Base-by-base conservation (phyloP, 2,113 vertebrate species). In the Heliornis fulica region DNA sequence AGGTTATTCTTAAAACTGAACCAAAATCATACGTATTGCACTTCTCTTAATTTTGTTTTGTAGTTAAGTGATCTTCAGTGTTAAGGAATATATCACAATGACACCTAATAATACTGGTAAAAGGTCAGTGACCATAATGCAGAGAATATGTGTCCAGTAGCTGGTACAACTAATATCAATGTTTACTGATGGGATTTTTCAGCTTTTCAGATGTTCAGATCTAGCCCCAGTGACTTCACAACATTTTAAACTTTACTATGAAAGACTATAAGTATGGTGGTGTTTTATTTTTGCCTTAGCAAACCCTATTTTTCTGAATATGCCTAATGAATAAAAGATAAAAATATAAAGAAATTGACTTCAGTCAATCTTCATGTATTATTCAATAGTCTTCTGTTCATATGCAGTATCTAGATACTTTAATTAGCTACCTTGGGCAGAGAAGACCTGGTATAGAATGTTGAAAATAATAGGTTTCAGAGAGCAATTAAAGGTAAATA, bases 331-430 rank as follows among this genome's bases (percentile, higher is more conserved):
- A 96, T 97, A 97, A 97, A 97, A 97, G 63, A 97, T 96, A 96
- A 95, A 97, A 96, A 96, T 94, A 68, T 93, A 93, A 96, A 97
- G 95, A 97, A 87, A 97, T 95, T 95, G 13, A 95, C 87, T 97
- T 96, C 79, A 97, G 91, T 97, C 95, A 96, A 96, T 97, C 86
- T 96, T 97, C 94, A 98, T 97, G 96, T 91, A 97, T 98, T 97
- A 98, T 97, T 98, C 96, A 98, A 40, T 50, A 63, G 32, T 91
- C 43, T 92, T 95, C 69, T 93, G 18, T 91, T 32, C 0, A 4
- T 40, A 31, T 60, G 40, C 76, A 75, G 75, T 89, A 87, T 60
- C 91, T 89, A 94, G 84, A 87, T 94, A 77, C 40, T 71, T 54
- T 98, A 97, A 98, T 97, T 97, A 97, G 80, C 83, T 97, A 95